Evolutionary conservation across 2,888 invertebrate genomes (phyloP).

Genomic region (Metallyticus violacea): DNA sequence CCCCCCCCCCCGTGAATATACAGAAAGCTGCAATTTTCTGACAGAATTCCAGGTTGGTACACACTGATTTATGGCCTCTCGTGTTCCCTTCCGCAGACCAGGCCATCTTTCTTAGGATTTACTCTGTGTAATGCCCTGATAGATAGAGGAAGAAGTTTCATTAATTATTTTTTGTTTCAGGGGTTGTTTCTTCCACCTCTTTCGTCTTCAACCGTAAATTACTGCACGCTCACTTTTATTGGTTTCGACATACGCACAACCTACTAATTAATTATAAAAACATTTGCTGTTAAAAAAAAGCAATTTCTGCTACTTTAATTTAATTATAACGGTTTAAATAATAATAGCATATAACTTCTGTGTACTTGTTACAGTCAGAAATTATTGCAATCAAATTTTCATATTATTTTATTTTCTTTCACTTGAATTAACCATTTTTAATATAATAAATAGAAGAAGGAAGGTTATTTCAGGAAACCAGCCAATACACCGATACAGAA

Average conservation of each 20-base stretch:
- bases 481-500: background rate
- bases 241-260: background rate
- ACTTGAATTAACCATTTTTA: no score
- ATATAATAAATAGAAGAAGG: no score
- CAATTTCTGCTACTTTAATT: no score
- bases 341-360: no score
- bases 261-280: no score
- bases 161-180: background rate
- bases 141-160: background rate
- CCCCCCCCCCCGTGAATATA: no score
- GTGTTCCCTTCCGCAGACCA: background rate
- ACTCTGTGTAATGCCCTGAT: background rate
- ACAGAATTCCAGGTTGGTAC: background rate
- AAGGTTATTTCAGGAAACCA: background rate
- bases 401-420: no score
- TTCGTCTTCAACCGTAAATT: background rate
- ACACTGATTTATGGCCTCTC: background rate
- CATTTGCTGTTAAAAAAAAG: no score
- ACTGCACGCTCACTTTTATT: background rate
- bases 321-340: no score
- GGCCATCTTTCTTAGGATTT: background rate
- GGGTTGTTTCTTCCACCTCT: background rate
- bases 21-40: no score
- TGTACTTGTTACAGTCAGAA: no score
- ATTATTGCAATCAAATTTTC: no score